Percentiles rank a stretch among this genome's conserved stretches.
These are phyloP conservation scores for Camelus dromedarius DNA, from an alignment of 2,113 vertebrate genomes.

Conservation along the genomic window DNA sequence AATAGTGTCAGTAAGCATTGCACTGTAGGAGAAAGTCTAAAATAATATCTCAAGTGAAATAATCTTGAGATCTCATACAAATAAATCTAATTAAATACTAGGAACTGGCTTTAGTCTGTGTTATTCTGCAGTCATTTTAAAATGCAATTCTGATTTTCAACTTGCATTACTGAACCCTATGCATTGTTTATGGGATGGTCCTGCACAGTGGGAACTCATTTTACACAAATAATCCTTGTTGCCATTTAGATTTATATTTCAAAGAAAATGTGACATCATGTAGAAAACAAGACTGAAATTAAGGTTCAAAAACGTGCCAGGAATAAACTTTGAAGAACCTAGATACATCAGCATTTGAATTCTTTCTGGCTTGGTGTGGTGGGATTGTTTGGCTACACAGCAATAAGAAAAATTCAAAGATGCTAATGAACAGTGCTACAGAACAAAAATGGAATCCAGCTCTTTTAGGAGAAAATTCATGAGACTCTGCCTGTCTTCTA, in stretches of 20 bases:
- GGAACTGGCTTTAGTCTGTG: constrained; percentile 39
- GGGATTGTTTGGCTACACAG: not conserved
- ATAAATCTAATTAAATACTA: constrained; percentile 70
- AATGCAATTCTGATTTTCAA: constrained; percentile 57
- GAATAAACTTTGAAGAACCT: not conserved
- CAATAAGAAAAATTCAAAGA: not conserved
- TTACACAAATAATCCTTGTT: not conserved
- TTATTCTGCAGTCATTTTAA: constrained; percentile 44
- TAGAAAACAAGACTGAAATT: constrained; percentile 21
- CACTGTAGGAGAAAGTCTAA: constrained; percentile 58
- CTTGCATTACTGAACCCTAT: constrained; percentile 15
- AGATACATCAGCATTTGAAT: not conserved
- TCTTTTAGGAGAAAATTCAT: not conserved
- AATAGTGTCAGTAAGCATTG: constrained; percentile 76
- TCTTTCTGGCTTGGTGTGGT: not conserved
- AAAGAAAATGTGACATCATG: constrained; percentile 50
- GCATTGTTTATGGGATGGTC: constrained; percentile 51
- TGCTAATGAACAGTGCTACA: not conserved
- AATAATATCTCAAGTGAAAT: constrained; percentile 66
- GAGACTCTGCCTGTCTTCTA: not conserved
- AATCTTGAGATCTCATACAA: constrained; percentile 68
- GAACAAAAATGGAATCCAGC: not conserved
- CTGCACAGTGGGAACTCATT: not conserved
- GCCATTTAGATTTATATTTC: constrained; percentile 35
- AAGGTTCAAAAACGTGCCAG: constrained; percentile 32